Base-by-base conservation (phyloP, 2,113 vertebrate genomes). In the Thymallus thymallus region DNA sequence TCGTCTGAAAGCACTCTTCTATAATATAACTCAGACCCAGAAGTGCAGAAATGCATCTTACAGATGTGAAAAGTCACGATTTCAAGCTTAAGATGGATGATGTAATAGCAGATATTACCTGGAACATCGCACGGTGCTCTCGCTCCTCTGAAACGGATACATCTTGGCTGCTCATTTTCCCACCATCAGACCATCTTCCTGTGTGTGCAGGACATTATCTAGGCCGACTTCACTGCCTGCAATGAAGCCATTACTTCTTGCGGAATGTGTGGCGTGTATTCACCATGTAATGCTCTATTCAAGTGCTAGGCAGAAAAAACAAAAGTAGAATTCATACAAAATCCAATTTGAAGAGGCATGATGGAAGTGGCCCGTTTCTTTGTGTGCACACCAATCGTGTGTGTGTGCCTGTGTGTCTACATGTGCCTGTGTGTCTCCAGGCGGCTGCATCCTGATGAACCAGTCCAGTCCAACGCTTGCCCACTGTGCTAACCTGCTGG, bases 391-490 rank as follows among this genome's bases (percentile, higher is more conserved):
- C 20, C 51, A 41, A 58, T n/a, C 9, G 9, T n/a, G 5, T 35
- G 67, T 68, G 55, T n/a, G 6, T 26, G 23, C 41, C 10, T 29
- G 22, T 24, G 10, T 67, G 60, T 64, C 61, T 20, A n/a, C 79
- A 12, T 35, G 6, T 32, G 5, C 61, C 29, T 77, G 23, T 77
- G 3, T 80, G 29, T 78, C 10, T 86, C 3, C 83, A 99, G 98
- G 98, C 76, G 98, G 98, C 62, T 98, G 97, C 78, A 91, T 94
- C 72, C 71, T 97, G 81, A 94, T 94, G 80, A 94, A 94, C 72
- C 92, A 95, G 89, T 98, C 95, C 1, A 77, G 92, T 41, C 88
- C 92, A 77, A 94, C 95, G 1, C 84, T 99, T 80, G 90, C 96
- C 76, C 89, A 90, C 79, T 98, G 97, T 79, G 96, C 97, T 0